Evolutionary conservation across 2,888 invertebrate genomes (phyloP), one percentile per base, ranked within the genome.

Genomic region (Geotrupes spiniger): DNA sequence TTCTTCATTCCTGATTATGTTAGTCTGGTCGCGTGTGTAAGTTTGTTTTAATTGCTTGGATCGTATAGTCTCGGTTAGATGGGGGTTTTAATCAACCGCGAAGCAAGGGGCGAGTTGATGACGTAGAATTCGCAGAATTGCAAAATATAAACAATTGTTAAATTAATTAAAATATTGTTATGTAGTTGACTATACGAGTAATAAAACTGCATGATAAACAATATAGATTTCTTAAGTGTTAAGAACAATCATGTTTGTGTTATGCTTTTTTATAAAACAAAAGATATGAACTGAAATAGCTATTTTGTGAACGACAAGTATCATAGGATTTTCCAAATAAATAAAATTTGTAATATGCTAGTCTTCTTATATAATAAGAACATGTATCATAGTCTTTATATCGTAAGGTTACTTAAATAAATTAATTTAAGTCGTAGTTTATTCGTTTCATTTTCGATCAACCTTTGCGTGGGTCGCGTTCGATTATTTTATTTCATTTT

Each of bases 111-210:
- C n/a, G n/a, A n/a, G n/a, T n/a, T n/a, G n/a, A 26, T 26, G n/a
- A 26, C n/a, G 27, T 6, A 39, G 21, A 44, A 15, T 29, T 8
- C 6, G 31, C 27, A 15, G 37, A 37, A 47, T 47, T 47, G 37
- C 42, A 29, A 36, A 37, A 33, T 28, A 16, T 31, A 12, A 12
- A 40, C 25, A 15, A 31, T 46, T 46, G 46, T 46, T 46, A 40
- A 46, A 12, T 38, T 38, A 10, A 8, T 16, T 37, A 45, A 44
- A n/a, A 43, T 37, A 49, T 49, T 49, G 49, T 49, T 49, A 49
- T 49, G 49, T 49, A 49, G 49, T 49, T 49, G 44, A 45, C 42
- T 40, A 21, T 26, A 46, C 15, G 26, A 46, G 25, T 39, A 33
- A 17, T 27, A 40, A 41, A 41, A 28, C 37, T 40, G 14, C 26